Base-by-base conservation (phyloP, 1,140 invertebrate genomes). In the Drosophila oshimai region DNA sequence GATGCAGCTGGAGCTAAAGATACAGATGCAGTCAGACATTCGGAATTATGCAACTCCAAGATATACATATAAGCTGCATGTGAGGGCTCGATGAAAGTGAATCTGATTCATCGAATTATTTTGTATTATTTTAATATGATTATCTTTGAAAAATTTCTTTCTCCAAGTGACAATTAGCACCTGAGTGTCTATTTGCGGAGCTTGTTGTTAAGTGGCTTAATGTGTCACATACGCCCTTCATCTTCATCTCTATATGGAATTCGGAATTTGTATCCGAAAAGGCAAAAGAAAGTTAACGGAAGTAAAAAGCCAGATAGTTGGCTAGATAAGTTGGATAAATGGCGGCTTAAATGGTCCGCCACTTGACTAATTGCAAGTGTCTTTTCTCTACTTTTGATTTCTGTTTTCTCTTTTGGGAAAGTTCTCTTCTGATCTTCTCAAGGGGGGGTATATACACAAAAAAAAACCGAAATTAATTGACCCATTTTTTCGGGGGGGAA, bases 231-330 rank as follows among this genome's bases (percentile, higher is more conserved):
- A 68, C 45, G 54, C 34, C 29, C 36, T 49, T 44, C 50, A 34
- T 37, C 36, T 49, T 44, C 50, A 34, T 37, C 24, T 53, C 37
- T 46, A 58, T 60, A 58, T 70, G 76, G 55, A 36, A 50, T 54
- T 53, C 57, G 31, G 54, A 22, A 45, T 37, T 18, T 49, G 20
- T 20, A 12, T 46, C 37, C 10, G 47, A n/a, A 17, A 47, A 22
- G 6, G 17, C 29, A 37, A 29, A 61, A 42, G 78, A 83, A 84
- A 83, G 79, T 78, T 86, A 45, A 17, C 79, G 79, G 79, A 83
- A 83, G 80, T 72, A 65, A 73, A 51, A 54, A 41, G 45, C 13
- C 42, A 69, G 39, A 53, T 67, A 60, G 31, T 41, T 37, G 20
- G 33, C 34, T 61, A 76, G 57, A 80, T 80, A 74, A 51, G 47